A percentile compares a stretch with the other conserved stretches of the same genome.
Conservation (phyloP, 2,797 vertebrate genomes). For the Psittacula derbiana region DNA sequence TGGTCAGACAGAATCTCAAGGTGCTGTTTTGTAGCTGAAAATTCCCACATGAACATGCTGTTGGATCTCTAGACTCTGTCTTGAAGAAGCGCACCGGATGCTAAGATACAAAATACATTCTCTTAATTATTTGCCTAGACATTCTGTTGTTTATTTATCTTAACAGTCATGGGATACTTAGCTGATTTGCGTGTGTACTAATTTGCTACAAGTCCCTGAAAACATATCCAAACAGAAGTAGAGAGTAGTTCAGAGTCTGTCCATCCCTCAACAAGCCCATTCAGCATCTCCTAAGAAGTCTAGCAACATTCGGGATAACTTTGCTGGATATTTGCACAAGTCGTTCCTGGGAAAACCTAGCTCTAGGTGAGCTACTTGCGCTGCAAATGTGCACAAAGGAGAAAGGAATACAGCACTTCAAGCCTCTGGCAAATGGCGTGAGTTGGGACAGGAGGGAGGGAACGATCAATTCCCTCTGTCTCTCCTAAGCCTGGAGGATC, state of each 20-base stretch:
- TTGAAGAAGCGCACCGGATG: not conserved
- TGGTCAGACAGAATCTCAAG: not conserved
- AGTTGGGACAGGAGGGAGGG: not conserved
- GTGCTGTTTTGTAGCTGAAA: not conserved
- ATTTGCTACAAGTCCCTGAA: not conserved
- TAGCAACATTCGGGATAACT: not conserved
- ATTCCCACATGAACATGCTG: not conserved
- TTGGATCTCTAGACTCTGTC: not conserved
- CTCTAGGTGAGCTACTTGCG: not conserved
- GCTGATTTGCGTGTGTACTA: not conserved
- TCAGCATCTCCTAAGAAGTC: not conserved
- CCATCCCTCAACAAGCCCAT: not conserved
- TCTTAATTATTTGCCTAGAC: not conserved
- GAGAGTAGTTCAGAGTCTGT: not conserved
- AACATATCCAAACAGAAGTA: not conserved
- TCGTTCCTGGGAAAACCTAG: rapidly evolving
- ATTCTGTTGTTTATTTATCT: not conserved
- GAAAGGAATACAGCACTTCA: not conserved
- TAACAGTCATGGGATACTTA: not conserved
- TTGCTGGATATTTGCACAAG: not conserved
- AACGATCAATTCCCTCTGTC: not conserved
- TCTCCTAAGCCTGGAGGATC: not conserved
- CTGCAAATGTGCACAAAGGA: not conserved
- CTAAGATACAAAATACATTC: not conserved
- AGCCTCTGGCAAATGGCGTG: not conserved